Evolutionary conservation across 2,113 vertebrate species (phyloP), one percentile per base, ranked within the genome.

Genomic region (Clarias magur): DNA sequence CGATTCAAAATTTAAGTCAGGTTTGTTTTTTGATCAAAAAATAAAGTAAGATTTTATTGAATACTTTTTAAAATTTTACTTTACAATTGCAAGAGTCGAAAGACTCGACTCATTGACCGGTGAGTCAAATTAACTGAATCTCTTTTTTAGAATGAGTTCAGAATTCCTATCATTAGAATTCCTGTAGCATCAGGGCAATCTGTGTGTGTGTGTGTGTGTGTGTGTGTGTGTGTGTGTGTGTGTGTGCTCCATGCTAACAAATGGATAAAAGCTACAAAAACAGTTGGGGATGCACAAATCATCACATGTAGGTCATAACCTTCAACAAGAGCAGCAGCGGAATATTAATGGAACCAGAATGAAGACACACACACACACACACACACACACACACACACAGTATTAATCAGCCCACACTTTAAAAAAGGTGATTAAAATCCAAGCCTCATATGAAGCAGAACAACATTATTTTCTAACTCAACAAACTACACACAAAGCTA

Each of bases 251-350:
- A 62, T 81, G 80, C 80, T 81, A 81, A 81, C 80, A 81, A 81
- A 81, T 81, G n/a, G 30, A 81, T 4, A 82, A 82, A 82, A 63
- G 80, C 80, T 65, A 82, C 65, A 60, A 48, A 82, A 82, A 82
- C 80, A 82, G 59, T 60, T 15, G 59, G 80, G 21, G 38, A 82
- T 82, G 65, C 80, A 82, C 38, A 82, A 82, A 65, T 82, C 59
- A 82, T 38, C 34, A 65, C 34, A 82, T 82, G 80, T 82, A 82
- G 80, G 80, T 82, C 80, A 65, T 82, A 42, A 82, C 80, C 80
- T 82, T 65, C 80, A 82, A 48, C 59, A 63, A 82, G 23, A 11
- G 56, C 80, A 82, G 80, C 78, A 30, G 4, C 11, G 63, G 80
- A 82, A 82, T 82, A 63, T 82, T 82, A 82, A 82, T 82, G 59